These are phyloP conservation scores for Chymomyza caudatula DNA, from an alignment of 2,888 invertebrate genomes.

Conservation along the genomic window DNA sequence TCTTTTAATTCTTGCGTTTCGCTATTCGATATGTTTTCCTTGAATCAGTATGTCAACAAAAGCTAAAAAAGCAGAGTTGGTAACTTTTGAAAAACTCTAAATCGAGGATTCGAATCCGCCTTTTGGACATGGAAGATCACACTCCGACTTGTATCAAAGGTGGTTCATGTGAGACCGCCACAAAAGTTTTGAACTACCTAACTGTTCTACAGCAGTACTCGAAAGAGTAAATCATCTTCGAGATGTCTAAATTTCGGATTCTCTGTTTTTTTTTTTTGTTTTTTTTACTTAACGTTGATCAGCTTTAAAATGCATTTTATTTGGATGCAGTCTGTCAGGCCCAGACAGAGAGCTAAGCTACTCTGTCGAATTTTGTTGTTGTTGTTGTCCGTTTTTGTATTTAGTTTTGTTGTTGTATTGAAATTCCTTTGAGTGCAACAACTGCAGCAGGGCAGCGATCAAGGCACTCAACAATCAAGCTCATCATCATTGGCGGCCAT, in stretches of 20 bases:
- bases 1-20: too few relatives aligned
- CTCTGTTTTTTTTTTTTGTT: not conserved
- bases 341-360: slow-evolving; percentile 1
- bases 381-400: slow-evolving; percentile 22
- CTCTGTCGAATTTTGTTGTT: slow-evolving; percentile 9
- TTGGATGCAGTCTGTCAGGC: slow-evolving; percentile 8
- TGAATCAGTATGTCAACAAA: too few relatives aligned
- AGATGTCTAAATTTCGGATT: not conserved
- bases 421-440: slow-evolving; percentile 49
- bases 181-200: too few relatives aligned
- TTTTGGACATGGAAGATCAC: too few relatives aligned
- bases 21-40: too few relatives aligned
- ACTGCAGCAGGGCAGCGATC: slow-evolving; percentile 30
- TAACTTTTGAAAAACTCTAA: too few relatives aligned
- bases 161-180: too few relatives aligned
- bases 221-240: not conserved
- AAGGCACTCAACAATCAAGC: slow-evolving; percentile 14
- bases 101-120: too few relatives aligned
- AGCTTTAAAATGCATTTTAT: slow-evolving; percentile 29
- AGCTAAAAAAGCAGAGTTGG: too few relatives aligned
- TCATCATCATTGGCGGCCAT: slow-evolving; percentile 31
- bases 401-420: slow-evolving; percentile 38
- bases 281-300: slow-evolving; percentile 22
- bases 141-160: too few relatives aligned
- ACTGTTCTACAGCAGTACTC: too few relatives aligned